phyloP scores from a whole-genome alignment of 35 echinoderm and acorn worm species.

The Strongylocentrotus purpuratus region DNA sequence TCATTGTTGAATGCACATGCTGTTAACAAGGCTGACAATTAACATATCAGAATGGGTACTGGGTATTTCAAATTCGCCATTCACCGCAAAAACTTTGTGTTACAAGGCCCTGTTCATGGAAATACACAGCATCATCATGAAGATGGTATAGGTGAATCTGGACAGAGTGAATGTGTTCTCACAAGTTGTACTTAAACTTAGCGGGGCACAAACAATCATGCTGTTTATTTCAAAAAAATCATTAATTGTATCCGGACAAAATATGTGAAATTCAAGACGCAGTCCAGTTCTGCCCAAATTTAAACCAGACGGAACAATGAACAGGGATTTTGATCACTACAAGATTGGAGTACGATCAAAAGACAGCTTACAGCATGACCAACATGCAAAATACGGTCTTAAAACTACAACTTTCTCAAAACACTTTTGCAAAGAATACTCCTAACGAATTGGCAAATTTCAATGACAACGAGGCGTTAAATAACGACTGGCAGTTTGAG shows the following conservation, averaged over 20 bases:
- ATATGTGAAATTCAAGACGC: too few relatives aligned
- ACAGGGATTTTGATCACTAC: not conserved
- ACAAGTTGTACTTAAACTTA: too few relatives aligned
- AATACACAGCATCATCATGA: not conserved
- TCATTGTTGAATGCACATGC: too few relatives aligned
- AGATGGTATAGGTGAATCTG: not conserved
- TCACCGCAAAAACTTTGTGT: too few relatives aligned
- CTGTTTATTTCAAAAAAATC: not conserved
- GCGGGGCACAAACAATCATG: not conserved
- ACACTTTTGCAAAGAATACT: not conserved
- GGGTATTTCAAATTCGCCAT: too few relatives aligned
- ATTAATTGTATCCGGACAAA: not conserved
- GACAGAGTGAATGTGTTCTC: not conserved
- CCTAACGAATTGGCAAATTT: not conserved
- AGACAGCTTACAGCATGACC: not conserved
- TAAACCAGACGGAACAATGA: not conserved
- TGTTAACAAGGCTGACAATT: too few relatives aligned
- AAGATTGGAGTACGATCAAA: not conserved
- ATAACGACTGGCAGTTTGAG: not conserved
- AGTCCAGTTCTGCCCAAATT: not conserved
- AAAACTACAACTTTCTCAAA: not conserved
- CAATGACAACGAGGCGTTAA: not conserved
- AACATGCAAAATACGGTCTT: not conserved
- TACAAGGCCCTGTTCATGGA: not conserved
- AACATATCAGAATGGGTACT: too few relatives aligned